Evolutionary conservation across 2,113 vertebrate species (phyloP).

Genomic region (Dipodomys stephensi): DNA sequence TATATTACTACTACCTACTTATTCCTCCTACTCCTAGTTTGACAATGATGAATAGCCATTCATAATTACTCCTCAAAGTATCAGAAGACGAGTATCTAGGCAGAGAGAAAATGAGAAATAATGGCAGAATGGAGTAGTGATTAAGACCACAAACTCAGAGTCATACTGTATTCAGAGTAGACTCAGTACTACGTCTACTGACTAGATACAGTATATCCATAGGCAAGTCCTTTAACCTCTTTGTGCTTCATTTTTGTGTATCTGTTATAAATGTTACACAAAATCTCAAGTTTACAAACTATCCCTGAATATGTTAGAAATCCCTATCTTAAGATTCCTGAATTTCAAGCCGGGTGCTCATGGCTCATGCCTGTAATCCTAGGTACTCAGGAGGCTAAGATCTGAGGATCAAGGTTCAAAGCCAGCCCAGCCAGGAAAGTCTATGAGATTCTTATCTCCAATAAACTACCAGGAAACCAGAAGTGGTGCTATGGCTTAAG

Average conservation of each 20-base stretch:
- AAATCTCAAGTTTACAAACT: slow-evolving; percentile 34
- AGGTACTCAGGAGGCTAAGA: too few species aligned
- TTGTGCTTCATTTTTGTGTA: background rate
- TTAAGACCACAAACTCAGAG: background rate
- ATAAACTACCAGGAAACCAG: too few species aligned
- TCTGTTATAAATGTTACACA: background rate
- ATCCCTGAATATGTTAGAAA: background rate
- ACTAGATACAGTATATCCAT: background rate
- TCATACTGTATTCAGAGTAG: background rate
- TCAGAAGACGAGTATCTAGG: background rate
- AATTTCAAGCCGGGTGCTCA: background rate
- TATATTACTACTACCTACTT: background rate
- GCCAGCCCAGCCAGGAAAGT: too few species aligned
- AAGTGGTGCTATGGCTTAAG: too few species aligned
- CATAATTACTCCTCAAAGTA: background rate
- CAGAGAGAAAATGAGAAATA: slow-evolving; percentile 7
- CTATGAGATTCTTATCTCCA: too few species aligned
- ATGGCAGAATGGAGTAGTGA: background rate
- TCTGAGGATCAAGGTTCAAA: too few species aligned
- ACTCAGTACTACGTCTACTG: background rate
- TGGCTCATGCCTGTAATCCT: too few species aligned
- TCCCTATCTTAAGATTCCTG: background rate
- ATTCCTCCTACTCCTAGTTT: background rate
- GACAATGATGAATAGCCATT: background rate
- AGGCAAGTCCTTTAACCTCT: background rate